Percentiles rank a stretch among this genome's conserved stretches.
Conservation (phyloP, 2,888 invertebrate genomes). For the Aporophyla lueneburgensis region DNA sequence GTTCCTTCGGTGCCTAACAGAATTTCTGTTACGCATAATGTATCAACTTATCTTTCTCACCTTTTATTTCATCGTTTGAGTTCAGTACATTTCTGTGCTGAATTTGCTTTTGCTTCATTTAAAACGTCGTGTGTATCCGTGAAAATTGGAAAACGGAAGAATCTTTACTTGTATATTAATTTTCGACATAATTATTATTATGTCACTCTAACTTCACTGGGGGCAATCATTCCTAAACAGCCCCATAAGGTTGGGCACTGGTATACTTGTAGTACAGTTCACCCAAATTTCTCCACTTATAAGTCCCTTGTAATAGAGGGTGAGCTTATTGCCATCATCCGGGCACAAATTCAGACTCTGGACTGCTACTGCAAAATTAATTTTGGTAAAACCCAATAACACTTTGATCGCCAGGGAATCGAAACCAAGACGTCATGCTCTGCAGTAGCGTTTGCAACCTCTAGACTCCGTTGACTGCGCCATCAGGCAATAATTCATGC, state of each 20-base stretch:
- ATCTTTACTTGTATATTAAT: neutral
- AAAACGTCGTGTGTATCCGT: neutral
- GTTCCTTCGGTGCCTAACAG: slow-evolving; percentile 33
- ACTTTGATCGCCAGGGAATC: neutral
- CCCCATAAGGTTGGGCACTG: no score
- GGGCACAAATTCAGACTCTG: neutral
- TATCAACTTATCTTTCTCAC: slow-evolving; percentile 32
- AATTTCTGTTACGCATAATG: slow-evolving; percentile 45
- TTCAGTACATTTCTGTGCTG: neutral
- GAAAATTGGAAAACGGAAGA: neutral
- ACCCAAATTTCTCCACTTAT: neutral
- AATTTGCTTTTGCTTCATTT: neutral
- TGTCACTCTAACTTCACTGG: neutral
- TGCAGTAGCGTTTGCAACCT: neutral
- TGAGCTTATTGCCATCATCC: neutral
- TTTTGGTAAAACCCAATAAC: no score
- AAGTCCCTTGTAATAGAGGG: neutral
- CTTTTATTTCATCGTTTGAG: slow-evolving; percentile 10
- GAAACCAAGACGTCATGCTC: neutral
- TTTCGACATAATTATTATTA: no score
- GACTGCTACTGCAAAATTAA: no score
- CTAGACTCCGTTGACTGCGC: no score
- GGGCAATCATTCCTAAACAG: neutral
- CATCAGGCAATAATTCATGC: neutral
- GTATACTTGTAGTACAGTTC: neutral